Base-by-base conservation (phyloP, 2,113 vertebrate genomes). In the Dascyllus trimaculatus region DNA sequence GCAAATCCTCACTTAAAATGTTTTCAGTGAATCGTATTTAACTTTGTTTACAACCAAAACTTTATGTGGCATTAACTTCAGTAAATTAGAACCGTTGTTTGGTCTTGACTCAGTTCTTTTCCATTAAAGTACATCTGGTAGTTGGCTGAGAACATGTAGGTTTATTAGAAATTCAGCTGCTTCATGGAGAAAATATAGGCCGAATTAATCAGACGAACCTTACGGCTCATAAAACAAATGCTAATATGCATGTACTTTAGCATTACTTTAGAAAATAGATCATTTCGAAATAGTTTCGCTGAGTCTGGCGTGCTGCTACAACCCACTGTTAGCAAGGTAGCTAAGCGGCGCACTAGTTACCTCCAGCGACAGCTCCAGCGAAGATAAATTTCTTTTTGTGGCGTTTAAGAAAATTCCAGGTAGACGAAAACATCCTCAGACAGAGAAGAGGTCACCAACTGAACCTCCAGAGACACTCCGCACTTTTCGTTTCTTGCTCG, bases 321-420 rank as follows among this genome's bases (percentile, higher is more conserved):
- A 24, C 19, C 38, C 29, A 13, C 21, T 18, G 40, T 59, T 81
- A 79, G 62, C 67, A 24, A 4, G 3, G 51, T 1, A 19, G 77
- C 82, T 88, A 88, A 75, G 18, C 4, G 24, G 22, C 38, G 24
- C 32, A 2, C 8, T 45, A 43, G 14, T 85, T 92, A 99, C 97
- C 97, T 94, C 97, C 97, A 38, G 96, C 92, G 65, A 96, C 90
- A 15, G 95, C 96, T 84, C 97, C 97, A 48, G 96, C 78, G 77
- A 96, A 95, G 64, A 99, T 92, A 74, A 97, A 97, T 65, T 99
- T 99, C 93, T 92, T 96, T 91, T 95, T 98, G 85, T 99, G 98
- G 24, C 97, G 96, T 91, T 97, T 98, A 10, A 98, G 76, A 84
- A 98, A 99, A 91, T 91, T 96, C 97, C 97, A 98, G n/a, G 87